Percentiles rank a stretch among this genome's conserved stretches.
Evolutionary conservation across 2,113 vertebrate genomes (phyloP).

Genomic region (Plotosus lineatus): DNA sequence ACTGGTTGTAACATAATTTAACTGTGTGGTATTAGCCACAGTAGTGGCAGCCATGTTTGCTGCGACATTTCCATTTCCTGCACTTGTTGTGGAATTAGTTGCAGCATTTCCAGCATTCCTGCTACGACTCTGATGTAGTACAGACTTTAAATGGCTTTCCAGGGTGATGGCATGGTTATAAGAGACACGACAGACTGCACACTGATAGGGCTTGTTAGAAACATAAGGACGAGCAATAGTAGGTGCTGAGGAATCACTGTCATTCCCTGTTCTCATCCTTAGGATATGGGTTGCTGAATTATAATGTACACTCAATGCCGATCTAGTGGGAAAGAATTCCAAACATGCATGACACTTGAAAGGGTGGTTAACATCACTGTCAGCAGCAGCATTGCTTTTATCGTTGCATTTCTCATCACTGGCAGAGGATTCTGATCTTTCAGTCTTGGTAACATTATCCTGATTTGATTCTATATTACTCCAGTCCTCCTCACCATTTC

Average conservation of each 20-base stretch:
- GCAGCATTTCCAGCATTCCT: conserved; percentile 70
- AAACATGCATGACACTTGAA: conserved; percentile 87
- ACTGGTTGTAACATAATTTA: conserved; percentile 59
- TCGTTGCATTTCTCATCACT: conserved; percentile 57
- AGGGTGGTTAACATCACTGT: conserved; percentile 70
- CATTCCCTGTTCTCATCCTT: conserved; percentile 79
- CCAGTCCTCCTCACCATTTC: conserved; percentile 57
- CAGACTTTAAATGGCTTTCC: conserved; percentile 91
- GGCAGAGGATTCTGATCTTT: conserved; percentile 57
- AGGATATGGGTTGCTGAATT: conserved; percentile 87
- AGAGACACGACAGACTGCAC: conserved; percentile 84
- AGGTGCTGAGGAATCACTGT: conserved; percentile 52
- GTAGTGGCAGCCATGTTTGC: conserved; percentile 56
- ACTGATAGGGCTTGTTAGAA: conserved; percentile 87
- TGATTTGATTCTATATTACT: conserved; percentile 57
- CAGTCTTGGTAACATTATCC: conserved; percentile 54
- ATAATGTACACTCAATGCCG: conserved; percentile 85
- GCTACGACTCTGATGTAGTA: conserved; percentile 86
- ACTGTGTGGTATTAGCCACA: conserved; percentile 58
- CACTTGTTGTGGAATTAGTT: conserved; percentile 41
- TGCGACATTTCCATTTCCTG: conserved; percentile 50
- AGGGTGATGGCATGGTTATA: conserved; percentile 90
- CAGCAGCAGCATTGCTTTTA: conserved; percentile 62
- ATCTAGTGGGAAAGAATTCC: conserved; percentile 84
- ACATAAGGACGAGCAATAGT: conserved; percentile 64